Evolutionary conservation across 2,113 vertebrate genomes (phyloP), one percentile per base, ranked within the genome.

Genomic region (Equus przewalskii): DNA sequence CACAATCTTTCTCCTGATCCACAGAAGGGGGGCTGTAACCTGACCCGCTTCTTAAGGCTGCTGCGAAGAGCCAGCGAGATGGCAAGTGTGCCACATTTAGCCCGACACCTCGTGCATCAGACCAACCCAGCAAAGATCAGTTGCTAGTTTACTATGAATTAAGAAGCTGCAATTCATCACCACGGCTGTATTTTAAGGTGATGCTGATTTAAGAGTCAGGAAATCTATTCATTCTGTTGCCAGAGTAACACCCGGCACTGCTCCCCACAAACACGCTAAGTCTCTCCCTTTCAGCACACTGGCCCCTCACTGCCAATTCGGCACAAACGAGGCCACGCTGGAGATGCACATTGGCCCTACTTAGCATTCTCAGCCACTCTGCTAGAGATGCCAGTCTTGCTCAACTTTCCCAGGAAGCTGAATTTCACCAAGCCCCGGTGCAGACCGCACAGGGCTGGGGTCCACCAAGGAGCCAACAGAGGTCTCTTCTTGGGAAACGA

Each of bases 401-500:
- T 49, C 64, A 2, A 2, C 28, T 22, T 60, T 69, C 82, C 69
- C 95, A 36, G 10, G 84, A 83, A 33, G 54, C 54, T 2, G 54
- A 62, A 14, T 80, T 60, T 58, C 92, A 54, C 0, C 14, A 58
- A 95, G 79, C 81, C 94, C 96, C 41, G 94, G 79, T 80, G 93
- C 22, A 85, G 93, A 90, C 87, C 1, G 58, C 86, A 82, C 64
- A 62, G 89, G 97, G 96, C 62, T 90, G 87, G 93, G 51, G 95
- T 79, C 94, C 96, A 95, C 96, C 89, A 81, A 36, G 94, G 97
- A 95, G 94, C 58, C 92, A 51, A 80, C 56, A 95, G 95, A 97
- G 92, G 80, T 41, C 97, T 81, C 95, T 96, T 28, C 62, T 85
- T 1, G 69, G 60, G 96, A 84, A 96, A 94, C 30, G 33, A 94